Evolutionary conservation across 2,888 invertebrate genomes (phyloP).

Genomic region (Eupithecia abbreviata): DNA sequence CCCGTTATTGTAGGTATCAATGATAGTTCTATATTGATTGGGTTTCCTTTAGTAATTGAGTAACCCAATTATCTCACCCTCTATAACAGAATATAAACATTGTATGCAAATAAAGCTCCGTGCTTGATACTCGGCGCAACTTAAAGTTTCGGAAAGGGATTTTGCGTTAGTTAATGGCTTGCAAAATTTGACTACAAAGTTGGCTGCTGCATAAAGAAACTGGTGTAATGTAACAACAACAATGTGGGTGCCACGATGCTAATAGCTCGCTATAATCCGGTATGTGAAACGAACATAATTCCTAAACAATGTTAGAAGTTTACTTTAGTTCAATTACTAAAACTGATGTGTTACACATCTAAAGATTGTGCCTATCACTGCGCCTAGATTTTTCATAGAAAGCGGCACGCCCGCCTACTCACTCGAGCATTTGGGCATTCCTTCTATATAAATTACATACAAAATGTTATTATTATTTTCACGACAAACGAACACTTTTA

Average conservation of each 20-base stretch:
- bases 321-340: not conserved
- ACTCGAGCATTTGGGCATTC: too few relatives aligned
- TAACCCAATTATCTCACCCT: not conserved
- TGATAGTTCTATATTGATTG: not conserved
- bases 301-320: not conserved
- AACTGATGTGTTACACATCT: not conserved
- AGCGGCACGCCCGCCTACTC: too few relatives aligned
- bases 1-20: not conserved
- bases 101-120: not conserved
- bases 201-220: slow-evolving; percentile 1
- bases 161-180: not conserved
- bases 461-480: too few relatives aligned
- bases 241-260: slow-evolving; percentile 16
- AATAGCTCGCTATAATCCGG: slow-evolving; percentile 12
- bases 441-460: too few relatives aligned
- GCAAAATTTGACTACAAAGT: not conserved
- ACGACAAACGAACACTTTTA: too few relatives aligned
- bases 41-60: too few relatives aligned
- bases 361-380: not conserved
- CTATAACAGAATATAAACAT: too few relatives aligned
- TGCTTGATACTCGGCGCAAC: not conserved
- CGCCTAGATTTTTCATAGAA: not conserved
- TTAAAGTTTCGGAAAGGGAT: not conserved
- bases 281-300: slow-evolving; percentile 13
- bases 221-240: slow-evolving; percentile 22